phyloP scores from a whole-genome alignment of 2,113 vertebrate genomes.

The Lophochroa leadbeateri region DNA sequence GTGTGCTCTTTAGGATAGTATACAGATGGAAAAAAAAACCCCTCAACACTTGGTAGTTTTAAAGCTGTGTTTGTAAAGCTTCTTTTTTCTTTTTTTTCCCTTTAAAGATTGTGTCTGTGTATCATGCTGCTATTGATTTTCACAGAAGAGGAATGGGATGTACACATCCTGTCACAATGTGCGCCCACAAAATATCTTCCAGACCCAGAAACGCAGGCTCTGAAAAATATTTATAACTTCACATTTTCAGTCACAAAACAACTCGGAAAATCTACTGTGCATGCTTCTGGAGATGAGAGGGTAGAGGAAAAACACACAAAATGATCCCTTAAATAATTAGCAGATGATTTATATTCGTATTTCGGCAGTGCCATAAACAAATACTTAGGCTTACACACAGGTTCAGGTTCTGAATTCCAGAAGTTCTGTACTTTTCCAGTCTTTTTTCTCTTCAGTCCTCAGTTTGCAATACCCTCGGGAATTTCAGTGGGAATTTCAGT shows the following conservation, averaged over 20 bases:
- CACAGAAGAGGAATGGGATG: background rate
- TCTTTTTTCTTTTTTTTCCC: conserved; percentile 7
- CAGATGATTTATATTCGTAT: background rate
- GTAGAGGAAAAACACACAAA: background rate
- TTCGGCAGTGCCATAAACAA: background rate
- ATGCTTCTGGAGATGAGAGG: background rate
- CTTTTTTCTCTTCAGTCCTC: background rate
- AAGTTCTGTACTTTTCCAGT: background rate
- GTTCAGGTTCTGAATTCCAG: background rate
- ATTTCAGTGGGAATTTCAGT: background rate
- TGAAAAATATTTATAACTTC: background rate
- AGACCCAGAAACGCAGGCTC: background rate
- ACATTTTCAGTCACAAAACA: background rate
- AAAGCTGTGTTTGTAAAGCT: background rate
- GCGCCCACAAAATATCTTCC: background rate
- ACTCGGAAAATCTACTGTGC: background rate
- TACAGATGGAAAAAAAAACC: background rate
- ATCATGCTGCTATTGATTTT: background rate
- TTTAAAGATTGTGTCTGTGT: background rate
- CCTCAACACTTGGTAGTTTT: background rate
- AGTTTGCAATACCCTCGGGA: background rate
- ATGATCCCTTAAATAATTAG: background rate
- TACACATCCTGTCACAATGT: background rate
- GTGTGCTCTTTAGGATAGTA: background rate
- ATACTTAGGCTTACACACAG: background rate